Base-by-base conservation (phyloP, 92 coral and sea anemone species). In the Anthopleura xanthogrammica region DNA sequence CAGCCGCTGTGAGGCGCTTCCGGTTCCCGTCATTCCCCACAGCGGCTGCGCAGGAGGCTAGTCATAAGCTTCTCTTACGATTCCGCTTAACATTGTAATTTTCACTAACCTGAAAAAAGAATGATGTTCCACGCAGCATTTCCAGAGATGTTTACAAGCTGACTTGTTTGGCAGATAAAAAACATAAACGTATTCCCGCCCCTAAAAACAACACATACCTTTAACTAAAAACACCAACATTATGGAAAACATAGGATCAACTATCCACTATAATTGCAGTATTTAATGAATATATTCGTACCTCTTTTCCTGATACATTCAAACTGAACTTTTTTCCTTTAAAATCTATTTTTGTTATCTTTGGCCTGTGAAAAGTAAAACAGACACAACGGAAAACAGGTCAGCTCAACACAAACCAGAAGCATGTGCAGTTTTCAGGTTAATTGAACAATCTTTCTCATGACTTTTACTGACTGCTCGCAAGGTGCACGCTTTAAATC, bases 101-200 rank as follows among this genome's bases (percentile, higher is more conserved):
- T 24, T 13, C 12, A 55, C 75, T 78, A 50, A 95, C 99, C 99
- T 94, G 89, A 96, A 96, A 68, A 96, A 96, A 24, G 94, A 90
- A 81, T 96, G 99, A 77, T 96, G 99, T 75, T 96, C 99, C 40
- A 96, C 76, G 79, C 99, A 96, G 83, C 97, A 94, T 81, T 94
- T 96, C 99, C 99, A 96, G 56, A 96, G 80, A 86, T 96, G 99
- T 80, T 96, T 96, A 82, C 98, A 94, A 1, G 99, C 97, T 22
- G 98, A 85, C 82, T 94, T 96, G 82, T 83, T 88, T 40, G 91
- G 87, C 56, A 96, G 90, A 66, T 90, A 93, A 83, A 96, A 96
- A 24, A 92, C 90, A 72, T 94, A 96, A 4, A 91, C 89, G 79
- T 89, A 91, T 46, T 96, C 99, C 74, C 88, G 86, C 9, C 91